Evolutionary conservation across 2,113 vertebrate genomes (phyloP), one percentile per base, ranked within the genome.

Genomic region (Passer montanus): DNA sequence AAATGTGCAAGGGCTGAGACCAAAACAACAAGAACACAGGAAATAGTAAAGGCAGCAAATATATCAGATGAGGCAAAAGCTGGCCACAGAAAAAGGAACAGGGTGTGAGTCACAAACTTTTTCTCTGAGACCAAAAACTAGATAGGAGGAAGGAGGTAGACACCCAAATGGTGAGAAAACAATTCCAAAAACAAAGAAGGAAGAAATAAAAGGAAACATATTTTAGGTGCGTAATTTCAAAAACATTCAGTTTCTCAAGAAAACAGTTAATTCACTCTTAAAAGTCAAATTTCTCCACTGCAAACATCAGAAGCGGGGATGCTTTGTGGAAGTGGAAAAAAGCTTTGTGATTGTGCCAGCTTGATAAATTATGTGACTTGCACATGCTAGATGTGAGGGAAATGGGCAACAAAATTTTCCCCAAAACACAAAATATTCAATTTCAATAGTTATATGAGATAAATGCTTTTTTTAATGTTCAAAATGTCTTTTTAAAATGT

Each of bases 101-200:
- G 69, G 28, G 85, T 60, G 10, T 96, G 94, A 97, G 95, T 95
- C 93, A 96, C 64, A 82, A 73, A 66, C 69, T 50, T 35, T 74
- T 82, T 88, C 66, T 93, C 76, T 84, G 73, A 90, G 37, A 92
- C 69, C 35, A 72, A 78, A 62, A 94, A 41, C 19, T 21, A 89
- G 80, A 64, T 27, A 83, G 52, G 60, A 79, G 39, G 69, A 93
- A 94, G 70, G 49, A 82, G 67, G 56, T 10, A 94, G 72, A 87
- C 23, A 87, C 39, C 27, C 80, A 89, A 84, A 79, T 14, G 13
- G 31, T 55, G 53, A 94, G 49, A 92, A 86, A 90, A 84, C 15
- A 56, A 92, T 84, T 81, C 68, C 63, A 87, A 59, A 93, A 88
- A 16, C 27, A 87, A 81, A 93, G 49, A 75, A 67, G 28, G 19